These are phyloP conservation scores for Thymelicus acteon DNA, from an alignment of 2,888 invertebrate genomes.

Conservation along the genomic window DNA sequence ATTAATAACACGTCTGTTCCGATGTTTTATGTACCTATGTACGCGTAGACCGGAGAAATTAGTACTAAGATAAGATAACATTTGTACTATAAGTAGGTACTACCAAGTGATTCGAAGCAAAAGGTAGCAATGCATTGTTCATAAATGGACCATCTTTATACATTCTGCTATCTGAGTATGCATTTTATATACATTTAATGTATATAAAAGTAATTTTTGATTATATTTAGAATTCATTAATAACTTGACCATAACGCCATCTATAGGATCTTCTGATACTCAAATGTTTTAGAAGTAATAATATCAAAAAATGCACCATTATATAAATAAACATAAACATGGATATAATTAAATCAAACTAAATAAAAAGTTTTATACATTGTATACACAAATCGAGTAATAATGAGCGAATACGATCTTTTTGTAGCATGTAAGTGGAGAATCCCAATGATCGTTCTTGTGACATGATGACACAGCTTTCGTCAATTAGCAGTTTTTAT, in stretches of 20 bases:
- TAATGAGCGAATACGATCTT: conserved; percentile 48
- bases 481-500: conserved; percentile 60
- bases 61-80: conserved; percentile 12
- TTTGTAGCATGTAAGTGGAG: conserved; percentile 50
- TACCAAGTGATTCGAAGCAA: no score
- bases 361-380: conserved; percentile 27
- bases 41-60: conserved; percentile 22
- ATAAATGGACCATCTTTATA: no score
- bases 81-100: background rate
- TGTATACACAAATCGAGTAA: conserved; percentile 46
- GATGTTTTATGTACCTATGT: conserved; percentile 15
- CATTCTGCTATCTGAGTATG: no score
- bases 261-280: no score
- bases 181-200: no score
- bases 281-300: no score
- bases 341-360: conserved; percentile 20
- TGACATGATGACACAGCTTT: conserved; percentile 68
- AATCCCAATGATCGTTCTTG: conserved; percentile 60
- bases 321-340: background rate
- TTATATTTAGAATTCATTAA: no score
- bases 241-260: no score
- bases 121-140: no score
- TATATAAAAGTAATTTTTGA: no score
- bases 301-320: no score
- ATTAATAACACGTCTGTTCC: conserved; percentile 58